phyloP scores from a whole-genome alignment of 2,888 invertebrate genomes.

The Caenorhabditis panamensis region DNA sequence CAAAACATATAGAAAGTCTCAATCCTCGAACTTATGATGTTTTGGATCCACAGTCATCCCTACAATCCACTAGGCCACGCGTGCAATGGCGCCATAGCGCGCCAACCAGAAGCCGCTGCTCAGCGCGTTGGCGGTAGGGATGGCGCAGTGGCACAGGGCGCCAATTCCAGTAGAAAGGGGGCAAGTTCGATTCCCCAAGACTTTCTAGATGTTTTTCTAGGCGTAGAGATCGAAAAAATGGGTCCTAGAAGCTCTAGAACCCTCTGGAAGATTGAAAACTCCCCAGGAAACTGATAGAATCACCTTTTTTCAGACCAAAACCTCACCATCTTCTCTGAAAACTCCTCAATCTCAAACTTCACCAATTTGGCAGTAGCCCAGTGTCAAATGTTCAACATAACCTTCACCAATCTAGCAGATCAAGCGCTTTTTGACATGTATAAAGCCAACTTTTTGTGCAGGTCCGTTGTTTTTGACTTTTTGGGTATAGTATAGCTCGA shows the following conservation, averaged over 20 bases:
- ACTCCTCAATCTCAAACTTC: not conserved
- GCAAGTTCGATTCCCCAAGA: not conserved
- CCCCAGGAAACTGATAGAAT: not conserved
- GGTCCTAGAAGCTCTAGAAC: not conserved
- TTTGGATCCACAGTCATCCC: not conserved
- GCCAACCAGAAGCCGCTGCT: not conserved
- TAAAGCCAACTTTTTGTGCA: slow-evolving; percentile 64
- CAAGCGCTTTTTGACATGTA: slow-evolving; percentile 56
- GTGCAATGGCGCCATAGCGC: no score
- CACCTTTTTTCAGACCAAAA: slow-evolving; percentile 26
- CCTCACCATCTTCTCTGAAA: not conserved
- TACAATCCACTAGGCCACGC: not conserved
- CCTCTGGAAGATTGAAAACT: not conserved
- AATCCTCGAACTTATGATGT: not conserved
- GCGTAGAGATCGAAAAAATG: not conserved
- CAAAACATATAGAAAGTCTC: not conserved
- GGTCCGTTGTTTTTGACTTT: no score
- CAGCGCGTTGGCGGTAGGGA: no score
- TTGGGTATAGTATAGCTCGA: not conserved
- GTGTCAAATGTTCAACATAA: slow-evolving; percentile 67
- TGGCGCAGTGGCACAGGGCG: no score
- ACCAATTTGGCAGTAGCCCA: slow-evolving; percentile 10
- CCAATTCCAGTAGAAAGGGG: no score
- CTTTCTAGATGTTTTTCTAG: not conserved
- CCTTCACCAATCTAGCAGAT: slow-evolving; percentile 63